phyloP scores from a whole-genome alignment of 2,113 vertebrate genomes.

The Tricholaema leucomelas region DNA sequence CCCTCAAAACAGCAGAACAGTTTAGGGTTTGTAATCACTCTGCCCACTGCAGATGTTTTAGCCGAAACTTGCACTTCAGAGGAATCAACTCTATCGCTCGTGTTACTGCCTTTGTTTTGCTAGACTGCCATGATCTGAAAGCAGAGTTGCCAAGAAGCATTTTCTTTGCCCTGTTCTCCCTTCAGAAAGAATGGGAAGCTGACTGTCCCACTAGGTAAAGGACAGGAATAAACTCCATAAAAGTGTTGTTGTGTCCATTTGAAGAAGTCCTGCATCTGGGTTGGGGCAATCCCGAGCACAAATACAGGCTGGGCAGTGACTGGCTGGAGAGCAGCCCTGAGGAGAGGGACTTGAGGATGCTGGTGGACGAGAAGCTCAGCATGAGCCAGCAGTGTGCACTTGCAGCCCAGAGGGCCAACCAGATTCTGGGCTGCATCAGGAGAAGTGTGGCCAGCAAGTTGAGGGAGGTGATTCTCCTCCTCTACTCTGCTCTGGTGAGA shows the following conservation, averaged over 20 bases:
- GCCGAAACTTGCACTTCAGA: neutral
- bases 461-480: too few species aligned
- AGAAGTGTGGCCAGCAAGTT: too few species aligned
- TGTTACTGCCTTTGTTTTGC: neutral
- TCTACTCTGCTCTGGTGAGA: too few species aligned
- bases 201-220: neutral
- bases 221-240: neutral
- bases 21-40: neutral
- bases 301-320: too few species aligned
- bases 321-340: too few species aligned
- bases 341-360: too few species aligned
- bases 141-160: neutral
- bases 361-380: too few species aligned
- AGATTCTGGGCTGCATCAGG: too few species aligned
- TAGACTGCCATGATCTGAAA: neutral
- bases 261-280: too few species aligned
- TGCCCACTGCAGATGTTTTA: neutral
- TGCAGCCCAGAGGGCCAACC: too few species aligned
- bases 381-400: too few species aligned
- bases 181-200: neutral
- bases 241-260: neutral
- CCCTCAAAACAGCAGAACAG: neutral
- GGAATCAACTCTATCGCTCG: neutral
- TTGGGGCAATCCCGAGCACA: too few species aligned
- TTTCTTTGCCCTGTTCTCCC: neutral